Evolutionary conservation across 2,113 vertebrate species (phyloP).

Genomic region (Ctenodactylus gundi): DNA sequence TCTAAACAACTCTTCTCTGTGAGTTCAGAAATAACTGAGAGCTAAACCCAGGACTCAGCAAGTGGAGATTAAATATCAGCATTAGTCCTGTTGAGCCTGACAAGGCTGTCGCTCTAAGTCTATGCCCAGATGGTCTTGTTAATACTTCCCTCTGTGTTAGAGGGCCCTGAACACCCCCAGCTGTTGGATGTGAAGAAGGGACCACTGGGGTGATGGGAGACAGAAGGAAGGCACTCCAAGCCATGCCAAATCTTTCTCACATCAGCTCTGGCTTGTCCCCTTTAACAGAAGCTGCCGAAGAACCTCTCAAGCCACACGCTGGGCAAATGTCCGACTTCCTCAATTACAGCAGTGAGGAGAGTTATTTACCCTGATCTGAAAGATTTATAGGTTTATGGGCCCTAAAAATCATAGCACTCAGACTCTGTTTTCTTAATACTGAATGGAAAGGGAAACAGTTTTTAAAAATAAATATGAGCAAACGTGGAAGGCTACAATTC

Average conservation of each 20-base stretch:
- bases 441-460: neutral
- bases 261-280: neutral
- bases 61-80: neutral
- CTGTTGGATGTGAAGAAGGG: neutral
- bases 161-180: too few relatives aligned
- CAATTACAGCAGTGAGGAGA: neutral
- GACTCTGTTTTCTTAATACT: neutral
- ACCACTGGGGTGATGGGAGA: too few relatives aligned
- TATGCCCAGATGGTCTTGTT: neutral
- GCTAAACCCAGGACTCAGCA: neutral
- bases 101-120: neutral
- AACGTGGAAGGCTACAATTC: neutral
- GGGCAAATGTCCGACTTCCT: neutral
- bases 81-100: neutral
- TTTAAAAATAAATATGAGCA: neutral
- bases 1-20: neutral
- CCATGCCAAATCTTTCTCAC: neutral
- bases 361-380: neutral
- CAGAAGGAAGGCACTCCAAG: neutral
- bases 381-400: slow-evolving; percentile 30
- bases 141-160: neutral
- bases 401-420: neutral
- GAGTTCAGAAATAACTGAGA: neutral
- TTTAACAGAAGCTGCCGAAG: neutral
- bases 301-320: neutral